Percentiles rank a stretch among this genome's conserved stretches.
phyloP scores from a whole-genome alignment of 2,888 invertebrate species.

The Augochlorella aurata region DNA sequence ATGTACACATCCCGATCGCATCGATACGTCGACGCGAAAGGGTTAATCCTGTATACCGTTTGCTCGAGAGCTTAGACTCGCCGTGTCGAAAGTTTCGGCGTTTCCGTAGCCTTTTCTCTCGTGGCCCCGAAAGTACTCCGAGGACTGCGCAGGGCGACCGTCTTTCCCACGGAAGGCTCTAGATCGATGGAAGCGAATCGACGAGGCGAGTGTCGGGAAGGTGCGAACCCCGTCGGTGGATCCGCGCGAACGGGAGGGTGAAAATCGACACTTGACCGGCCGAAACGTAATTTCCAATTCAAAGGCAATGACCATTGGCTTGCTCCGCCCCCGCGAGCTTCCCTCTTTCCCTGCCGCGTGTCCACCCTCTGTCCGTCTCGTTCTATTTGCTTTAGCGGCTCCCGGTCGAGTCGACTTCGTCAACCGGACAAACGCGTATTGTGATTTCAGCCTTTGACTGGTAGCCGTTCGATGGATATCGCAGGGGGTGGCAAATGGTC shows the following conservation, averaged over 20 bases:
- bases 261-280: slow-evolving; percentile 78
- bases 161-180: background rate
- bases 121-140: no score
- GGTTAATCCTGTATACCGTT: no score
- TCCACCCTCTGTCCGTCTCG: slow-evolving; percentile 52
- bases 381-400: slow-evolving; percentile 76
- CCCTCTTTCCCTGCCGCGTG: slow-evolving; percentile 17
- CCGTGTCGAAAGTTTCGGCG: no score
- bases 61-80: no score
- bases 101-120: no score
- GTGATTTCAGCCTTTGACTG: slow-evolving; percentile 81
- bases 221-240: slow-evolving; percentile 15
- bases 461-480: slow-evolving; percentile 73
- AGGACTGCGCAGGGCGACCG: no score
- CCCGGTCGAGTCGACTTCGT: slow-evolving; percentile 73
- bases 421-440: slow-evolving; percentile 82
- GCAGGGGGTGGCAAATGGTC: slow-evolving; percentile 66
- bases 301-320: slow-evolving; percentile 78
- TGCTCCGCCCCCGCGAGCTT: slow-evolving; percentile 29
- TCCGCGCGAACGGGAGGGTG: slow-evolving; percentile 43
- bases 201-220: background rate
- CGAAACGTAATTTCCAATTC: slow-evolving; percentile 81
- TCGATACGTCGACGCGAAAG: no score
- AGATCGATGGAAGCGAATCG: background rate
- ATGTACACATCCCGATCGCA: no score